Base-by-base conservation (phyloP, 1,140 invertebrate genomes). In the Drosophila setifemur region DNA sequence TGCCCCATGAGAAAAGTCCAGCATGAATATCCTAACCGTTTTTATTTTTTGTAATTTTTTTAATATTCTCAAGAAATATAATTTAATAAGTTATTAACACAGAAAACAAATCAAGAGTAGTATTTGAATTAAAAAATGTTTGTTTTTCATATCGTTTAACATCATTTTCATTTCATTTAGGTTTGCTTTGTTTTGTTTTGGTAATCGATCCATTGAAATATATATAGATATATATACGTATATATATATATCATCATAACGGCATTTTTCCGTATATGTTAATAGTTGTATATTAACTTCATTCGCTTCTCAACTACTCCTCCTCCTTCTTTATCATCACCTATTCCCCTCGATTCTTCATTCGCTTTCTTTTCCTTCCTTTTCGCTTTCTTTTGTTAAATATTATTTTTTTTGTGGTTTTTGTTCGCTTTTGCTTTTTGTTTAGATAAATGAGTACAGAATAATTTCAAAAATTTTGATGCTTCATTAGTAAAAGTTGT, bases 61-160 rank as follows among this genome's bases (percentile, higher is more conserved):
- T 79, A 85, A 85, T 85, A 86, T 85, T 85, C 66, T 86, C 81
- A 72, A 79, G 82, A 85, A 86, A 85, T 81, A 86, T 85, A 67
- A 81, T 86, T 75, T 86, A 86, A 85, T 85, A 85, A 85, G 81
- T 81, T 85, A 76, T 86, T 85, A 85, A 85, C 81, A 85, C 81
- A 85, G 79, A 85, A 85, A 85, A 76, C 81, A 85, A 85, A 85
- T 75, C 73, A 85, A 85, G 75, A 86, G 81, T 86, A 85, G 81
- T 85, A 85, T 85, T 85, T 85, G 75, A 81, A 85, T 86, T 58
- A 86, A 86, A 85, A 85, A 85, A 85, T 85, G 33, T 86, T 71
- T 85, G 69, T 73, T 73, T 82, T 81, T 63, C 29, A 48, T 67
- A 67, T 81, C 67, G 75, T 73, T 64, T 85, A 86, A 81, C 81